phyloP scores from a whole-genome alignment of 2,797 vertebrate genomes.

The Etheostoma nigrum region DNA sequence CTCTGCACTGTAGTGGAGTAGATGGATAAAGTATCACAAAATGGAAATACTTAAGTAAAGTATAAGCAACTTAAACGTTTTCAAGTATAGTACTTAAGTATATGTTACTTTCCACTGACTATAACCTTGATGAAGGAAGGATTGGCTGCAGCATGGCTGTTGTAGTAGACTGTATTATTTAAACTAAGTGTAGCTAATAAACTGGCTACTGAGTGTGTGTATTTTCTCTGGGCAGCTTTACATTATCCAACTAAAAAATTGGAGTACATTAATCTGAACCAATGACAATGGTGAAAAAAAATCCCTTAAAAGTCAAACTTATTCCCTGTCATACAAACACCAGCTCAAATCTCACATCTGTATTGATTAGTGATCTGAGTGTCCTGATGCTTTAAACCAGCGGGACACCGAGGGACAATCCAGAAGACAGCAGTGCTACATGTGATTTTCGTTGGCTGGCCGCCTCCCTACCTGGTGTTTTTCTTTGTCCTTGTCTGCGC shows the following conservation, averaged over 20 bases:
- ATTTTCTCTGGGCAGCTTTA: not conserved
- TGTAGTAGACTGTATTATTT: not conserved
- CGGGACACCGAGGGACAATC: constrained; percentile 15
- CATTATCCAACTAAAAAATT: not conserved
- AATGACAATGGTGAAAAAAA: not conserved
- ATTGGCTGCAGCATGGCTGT: not conserved
- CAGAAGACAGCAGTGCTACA: constrained; percentile 25
- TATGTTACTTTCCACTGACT: not conserved
- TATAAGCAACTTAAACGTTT: not conserved
- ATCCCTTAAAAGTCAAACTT: not conserved
- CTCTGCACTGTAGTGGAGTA: not conserved
- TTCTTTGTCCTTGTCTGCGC: constrained; percentile 61
- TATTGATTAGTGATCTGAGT: constrained; percentile 8
- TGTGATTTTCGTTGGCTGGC: constrained; percentile 42
- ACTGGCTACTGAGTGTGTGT: not conserved
- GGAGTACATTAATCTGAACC: not conserved
- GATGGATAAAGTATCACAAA: not conserved
- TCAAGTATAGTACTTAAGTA: not conserved
- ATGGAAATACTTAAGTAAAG: not conserved
- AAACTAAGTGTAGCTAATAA: not conserved
- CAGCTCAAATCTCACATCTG: not conserved
- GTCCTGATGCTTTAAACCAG: not conserved
- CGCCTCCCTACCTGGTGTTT: constrained; percentile 42
- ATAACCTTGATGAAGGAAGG: not conserved
- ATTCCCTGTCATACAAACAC: not conserved